Base-by-base conservation (phyloP, 2,113 vertebrate genomes). In the Mionectes macconnelli region DNA sequence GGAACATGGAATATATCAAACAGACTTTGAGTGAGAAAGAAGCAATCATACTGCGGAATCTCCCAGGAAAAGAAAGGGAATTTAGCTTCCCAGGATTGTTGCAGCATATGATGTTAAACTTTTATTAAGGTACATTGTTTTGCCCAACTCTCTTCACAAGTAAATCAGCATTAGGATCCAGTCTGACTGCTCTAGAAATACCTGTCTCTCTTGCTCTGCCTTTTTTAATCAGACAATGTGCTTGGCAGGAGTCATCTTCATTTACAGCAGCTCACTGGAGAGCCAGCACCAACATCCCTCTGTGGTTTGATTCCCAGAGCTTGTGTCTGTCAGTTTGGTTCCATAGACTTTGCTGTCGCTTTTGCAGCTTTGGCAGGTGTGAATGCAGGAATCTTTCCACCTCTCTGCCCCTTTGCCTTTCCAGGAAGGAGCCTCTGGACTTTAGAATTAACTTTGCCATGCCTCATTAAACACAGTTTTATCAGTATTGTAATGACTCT, bases 141-240 rank as follows among this genome's bases (percentile, higher is more conserved):
- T 77, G 70, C 59, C 49, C 60, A 70, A 19, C 39, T 79, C 15
- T 83, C 47, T 86, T 86, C 68, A 78, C n/a, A 59, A 89, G 45
- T 25, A 42, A 73, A 85, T 55, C 55, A 85, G 42, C 56, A 68
- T 52, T 25, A 42, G 64, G 44, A 86, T 52, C 37, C 49, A 27
- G 31, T 37, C 19, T 74, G 47, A 39, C 39, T 49, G 47, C 37
- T 88, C 30, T 74, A 88, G 76, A 93, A 95, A 92, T 77, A 67
- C 76, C n/a, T 1, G 1, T 87, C 59, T 69, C 42, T 13, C 1
- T 0, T 0, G 0, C 33, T 73, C 39, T 86, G 37, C 72, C 62
- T 53, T 80, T 78, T 87, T 56, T 23, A 56, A 68, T 56, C 49
- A 57, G 53, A 78, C 22, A 44, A n/a, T 1, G 0, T 2, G 0